Percentiles rank a stretch among this genome's conserved stretches.
These are phyloP conservation scores for Acleris literana DNA, from an alignment of 2,888 invertebrate species.

Conservation along the genomic window DNA sequence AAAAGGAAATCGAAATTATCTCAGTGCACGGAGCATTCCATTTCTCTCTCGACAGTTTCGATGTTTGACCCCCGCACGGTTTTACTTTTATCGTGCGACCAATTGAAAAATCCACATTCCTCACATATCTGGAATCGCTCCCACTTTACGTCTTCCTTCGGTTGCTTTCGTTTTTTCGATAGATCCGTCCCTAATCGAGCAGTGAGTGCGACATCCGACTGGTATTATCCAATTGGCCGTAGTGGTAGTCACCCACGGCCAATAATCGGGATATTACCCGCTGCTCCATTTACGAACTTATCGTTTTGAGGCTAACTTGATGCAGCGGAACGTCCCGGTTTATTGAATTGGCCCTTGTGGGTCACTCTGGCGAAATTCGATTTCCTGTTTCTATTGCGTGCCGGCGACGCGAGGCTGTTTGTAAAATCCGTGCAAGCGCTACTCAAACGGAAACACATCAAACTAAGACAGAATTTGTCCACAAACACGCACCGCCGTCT, in stretches of 20 bases:
- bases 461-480: constrained; percentile 47
- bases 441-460: constrained; percentile 15
- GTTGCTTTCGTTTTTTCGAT: constrained; percentile 37
- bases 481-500: constrained; percentile 53
- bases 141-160: constrained; percentile 36
- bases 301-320: constrained; percentile 64
- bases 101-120: constrained; percentile 61
- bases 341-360: constrained; percentile 52
- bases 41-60: constrained; percentile 77
- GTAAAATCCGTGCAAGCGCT: constrained; percentile 22
- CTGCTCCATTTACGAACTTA: constrained; percentile 66
- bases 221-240: constrained; percentile 61
- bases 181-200: constrained; percentile 49
- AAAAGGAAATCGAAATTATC: constrained; percentile 82
- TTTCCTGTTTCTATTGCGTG: constrained; percentile 56
- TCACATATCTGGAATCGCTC: constrained; percentile 45
- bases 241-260: constrained; percentile 44
- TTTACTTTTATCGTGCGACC: constrained; percentile 65
- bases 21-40: constrained; percentile 76
- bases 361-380: constrained; percentile 56
- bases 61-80: constrained; percentile 69
- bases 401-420: constrained; percentile 40
- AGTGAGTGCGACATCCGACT: constrained; percentile 63
- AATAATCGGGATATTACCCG: constrained; percentile 56
- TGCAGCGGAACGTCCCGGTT: constrained; percentile 52